These are phyloP conservation scores for Protomyctophum bolini DNA, from an alignment of 2,113 vertebrate genomes.

Conservation along the genomic window DNA sequence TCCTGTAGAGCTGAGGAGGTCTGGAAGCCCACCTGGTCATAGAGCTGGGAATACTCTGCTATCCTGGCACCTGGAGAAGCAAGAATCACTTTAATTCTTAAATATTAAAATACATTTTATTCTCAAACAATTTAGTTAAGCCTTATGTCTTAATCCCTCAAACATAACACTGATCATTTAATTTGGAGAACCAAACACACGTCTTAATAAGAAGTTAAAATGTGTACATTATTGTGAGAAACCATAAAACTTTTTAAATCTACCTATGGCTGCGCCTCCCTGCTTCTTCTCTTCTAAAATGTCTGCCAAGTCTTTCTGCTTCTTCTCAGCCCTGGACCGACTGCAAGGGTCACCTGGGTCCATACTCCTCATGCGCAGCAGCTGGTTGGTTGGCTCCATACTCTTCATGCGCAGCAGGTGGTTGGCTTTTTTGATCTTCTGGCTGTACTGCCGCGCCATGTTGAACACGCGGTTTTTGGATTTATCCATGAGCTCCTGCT, in stretches of 20 bases:
- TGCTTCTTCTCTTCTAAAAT: constrained; percentile 98
- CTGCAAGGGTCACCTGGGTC: constrained; percentile 84
- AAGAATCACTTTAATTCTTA: neutral
- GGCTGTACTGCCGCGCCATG: constrained; percentile 97
- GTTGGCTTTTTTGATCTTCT: constrained; percentile 97
- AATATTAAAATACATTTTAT: neutral
- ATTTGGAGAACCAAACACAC: neutral
- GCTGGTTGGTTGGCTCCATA: constrained; percentile 84
- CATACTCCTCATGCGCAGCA: constrained; percentile 91
- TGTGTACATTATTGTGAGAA: neutral
- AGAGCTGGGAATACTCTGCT: constrained; percentile 97
- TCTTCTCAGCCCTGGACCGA: constrained; percentile 74
- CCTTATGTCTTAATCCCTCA: neutral
- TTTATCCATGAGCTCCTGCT: constrained; percentile 84
- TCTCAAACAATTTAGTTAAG: neutral
- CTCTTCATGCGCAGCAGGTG: constrained; percentile 77
- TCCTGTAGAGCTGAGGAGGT: constrained; percentile 59
- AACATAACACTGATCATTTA: neutral
- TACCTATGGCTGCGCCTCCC: constrained; percentile 96
- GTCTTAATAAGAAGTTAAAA: neutral
- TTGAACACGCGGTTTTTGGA: constrained; percentile 91
- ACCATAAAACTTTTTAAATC: neutral
- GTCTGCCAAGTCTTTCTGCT: constrained; percentile 89
- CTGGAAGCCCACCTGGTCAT: constrained; percentile 90
- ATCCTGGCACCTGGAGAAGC: constrained; percentile 89